Evolutionary conservation across 2,113 vertebrate genomes (phyloP).

Genomic region (Carollia perspicillata): DNA sequence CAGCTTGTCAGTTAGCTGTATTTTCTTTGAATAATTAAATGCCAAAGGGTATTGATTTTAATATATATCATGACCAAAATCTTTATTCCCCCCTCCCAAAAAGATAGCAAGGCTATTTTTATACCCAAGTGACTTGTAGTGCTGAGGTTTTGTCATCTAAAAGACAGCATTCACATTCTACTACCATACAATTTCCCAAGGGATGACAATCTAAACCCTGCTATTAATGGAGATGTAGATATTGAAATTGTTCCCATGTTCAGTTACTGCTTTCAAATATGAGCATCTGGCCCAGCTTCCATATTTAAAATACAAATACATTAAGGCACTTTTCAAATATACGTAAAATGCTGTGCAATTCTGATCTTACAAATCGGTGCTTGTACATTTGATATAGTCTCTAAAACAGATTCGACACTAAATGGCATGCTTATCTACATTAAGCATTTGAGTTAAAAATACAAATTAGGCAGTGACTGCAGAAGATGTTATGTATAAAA

Average conservation of each 20-base stretch:
- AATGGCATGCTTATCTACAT: constrained; percentile 71
- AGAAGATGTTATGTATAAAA: constrained; percentile 70
- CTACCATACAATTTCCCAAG: constrained; percentile 24
- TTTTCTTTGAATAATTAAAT: constrained; percentile 53
- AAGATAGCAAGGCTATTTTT: constrained; percentile 20
- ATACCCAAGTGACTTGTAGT: background rate
- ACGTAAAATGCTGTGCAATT: constrained; percentile 58
- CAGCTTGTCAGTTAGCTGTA: constrained; percentile 18
- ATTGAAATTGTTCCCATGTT: constrained; percentile 40
- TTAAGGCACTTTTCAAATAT: constrained; percentile 67
- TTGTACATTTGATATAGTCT: constrained; percentile 67
- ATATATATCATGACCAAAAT: constrained; percentile 25
- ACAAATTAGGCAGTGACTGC: constrained; percentile 69
- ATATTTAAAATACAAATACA: constrained; percentile 72
- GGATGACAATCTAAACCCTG: constrained; percentile 6
- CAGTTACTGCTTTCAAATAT: constrained; percentile 55
- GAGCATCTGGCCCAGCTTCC: constrained; percentile 61
- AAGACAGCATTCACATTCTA: constrained; percentile 46
- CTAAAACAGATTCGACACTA: constrained; percentile 62
- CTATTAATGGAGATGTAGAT: constrained; percentile 45
- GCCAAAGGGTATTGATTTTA: constrained; percentile 26
- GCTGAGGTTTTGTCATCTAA: constrained; percentile 21
- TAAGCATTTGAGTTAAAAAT: constrained; percentile 72
- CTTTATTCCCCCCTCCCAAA: background rate
- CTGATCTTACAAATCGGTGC: constrained; percentile 64